A percentile compares a stretch with the other conserved stretches of the same genome.
Evolutionary conservation across 2,113 vertebrate species (phyloP).

Genomic region (Leptobrachium leishanense): DNA sequence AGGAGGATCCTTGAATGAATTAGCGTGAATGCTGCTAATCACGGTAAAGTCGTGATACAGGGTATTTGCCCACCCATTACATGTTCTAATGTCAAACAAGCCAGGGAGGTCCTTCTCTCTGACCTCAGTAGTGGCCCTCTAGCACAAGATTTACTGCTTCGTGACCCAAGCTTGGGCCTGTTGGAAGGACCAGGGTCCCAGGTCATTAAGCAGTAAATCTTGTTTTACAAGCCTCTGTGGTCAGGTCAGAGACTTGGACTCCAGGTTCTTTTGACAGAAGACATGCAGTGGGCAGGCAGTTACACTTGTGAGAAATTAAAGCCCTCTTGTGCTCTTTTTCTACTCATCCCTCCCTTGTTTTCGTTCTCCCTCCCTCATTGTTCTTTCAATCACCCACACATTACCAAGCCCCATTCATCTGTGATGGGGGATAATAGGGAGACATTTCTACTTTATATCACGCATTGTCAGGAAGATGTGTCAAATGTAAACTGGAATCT

Average conservation of each 20-base stretch:
- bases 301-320: conserved; percentile 50
- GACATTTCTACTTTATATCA: conserved; percentile 32
- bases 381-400: conserved; percentile 41
- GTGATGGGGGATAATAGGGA: conserved; percentile 20
- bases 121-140: conserved; percentile 21
- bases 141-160: conserved; percentile 43
- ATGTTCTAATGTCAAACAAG: conserved; percentile 47
- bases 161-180: conserved; percentile 33
- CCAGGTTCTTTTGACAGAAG: conserved; percentile 36
- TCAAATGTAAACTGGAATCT: conserved; percentile 19
- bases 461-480: conserved; percentile 34
- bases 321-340: conserved; percentile 42
- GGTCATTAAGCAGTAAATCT: conserved; percentile 48
- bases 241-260: conserved; percentile 42
- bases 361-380: conserved; percentile 25
- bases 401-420: conserved; percentile 34
- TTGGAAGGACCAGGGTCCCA: conserved; percentile 26
- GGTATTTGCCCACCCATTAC: conserved; percentile 42
- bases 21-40: conserved; percentile 21
- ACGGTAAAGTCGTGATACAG: conserved; percentile 26
- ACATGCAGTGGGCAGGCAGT: conserved; percentile 41
- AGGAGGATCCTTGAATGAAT: conserved; percentile 23
- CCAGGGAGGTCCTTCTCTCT: conserved; percentile 35
- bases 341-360: conserved; percentile 11
- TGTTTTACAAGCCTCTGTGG: conserved; percentile 31